Percentiles rank a stretch among this genome's conserved stretches.
Evolutionary conservation across 1,140 invertebrate species (phyloP).

Genomic region (Scaptomyza pallida): DNA sequence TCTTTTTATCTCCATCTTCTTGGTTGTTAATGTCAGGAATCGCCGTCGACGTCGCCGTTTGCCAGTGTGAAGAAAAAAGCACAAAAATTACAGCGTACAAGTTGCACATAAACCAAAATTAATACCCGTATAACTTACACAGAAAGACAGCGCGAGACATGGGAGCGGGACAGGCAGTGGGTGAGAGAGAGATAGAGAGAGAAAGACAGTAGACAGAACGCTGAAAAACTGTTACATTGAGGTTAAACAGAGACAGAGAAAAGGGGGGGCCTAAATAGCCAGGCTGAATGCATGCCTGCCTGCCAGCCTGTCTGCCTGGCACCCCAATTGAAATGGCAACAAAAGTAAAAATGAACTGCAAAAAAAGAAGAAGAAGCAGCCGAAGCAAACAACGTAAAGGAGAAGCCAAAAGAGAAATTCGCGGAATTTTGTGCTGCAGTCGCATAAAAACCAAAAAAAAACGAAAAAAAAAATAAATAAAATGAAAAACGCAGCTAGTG

Average conservation of each 20-base stretch:
- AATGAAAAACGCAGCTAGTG: slow-evolving; percentile 34
- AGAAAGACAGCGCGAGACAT: slow-evolving; percentile 32
- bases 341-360: slow-evolving; percentile 13
- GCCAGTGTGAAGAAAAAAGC: slow-evolving; percentile 35
- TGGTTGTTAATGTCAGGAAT: slow-evolving; percentile 54
- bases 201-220: slow-evolving; percentile 16
- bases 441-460: slow-evolving; percentile 59
- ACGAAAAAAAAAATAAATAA: slow-evolving; percentile 6
- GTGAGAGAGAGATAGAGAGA: neutral
- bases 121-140: slow-evolving; percentile 71
- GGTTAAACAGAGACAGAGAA: slow-evolving; percentile 13
- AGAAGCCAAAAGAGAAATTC: slow-evolving; percentile 66
- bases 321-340: slow-evolving; percentile 51
- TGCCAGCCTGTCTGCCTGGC: neutral
- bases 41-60: slow-evolving; percentile 11
- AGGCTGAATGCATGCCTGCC: slow-evolving; percentile 1
- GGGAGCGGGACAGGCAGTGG: slow-evolving; percentile 3
- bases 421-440: slow-evolving; percentile 78
- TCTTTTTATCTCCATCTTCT: slow-evolving; percentile 8
- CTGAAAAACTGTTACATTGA: slow-evolving; percentile 18
- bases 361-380: neutral
- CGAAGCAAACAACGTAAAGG: neutral
- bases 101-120: slow-evolving; percentile 76
- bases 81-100: slow-evolving; percentile 64
- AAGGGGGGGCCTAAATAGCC: slow-evolving; percentile 38